These are phyloP conservation scores for Monochamus saltuarius DNA, from an alignment of 1,140 invertebrate species.

Conservation along the genomic window DNA sequence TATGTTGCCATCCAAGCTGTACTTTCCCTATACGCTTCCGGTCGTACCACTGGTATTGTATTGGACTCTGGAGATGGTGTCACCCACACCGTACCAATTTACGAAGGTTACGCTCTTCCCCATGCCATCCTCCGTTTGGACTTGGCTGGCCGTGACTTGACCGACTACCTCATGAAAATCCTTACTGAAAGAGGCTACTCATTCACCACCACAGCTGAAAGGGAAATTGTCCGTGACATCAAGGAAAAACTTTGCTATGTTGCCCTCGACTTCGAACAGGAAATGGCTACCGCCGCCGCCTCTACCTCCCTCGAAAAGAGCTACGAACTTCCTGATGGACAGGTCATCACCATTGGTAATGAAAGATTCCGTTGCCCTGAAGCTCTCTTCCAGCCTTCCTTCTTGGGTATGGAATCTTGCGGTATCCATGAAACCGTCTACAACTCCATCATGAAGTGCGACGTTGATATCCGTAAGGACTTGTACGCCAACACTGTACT, in stretches of 20 bases:
- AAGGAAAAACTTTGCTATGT: slow-evolving; percentile 93
- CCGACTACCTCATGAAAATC: slow-evolving; percentile 96
- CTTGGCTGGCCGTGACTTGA: slow-evolving; percentile 90
- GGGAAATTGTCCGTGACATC: slow-evolving; percentile 95
- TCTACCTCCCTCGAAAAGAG: slow-evolving; percentile 90
- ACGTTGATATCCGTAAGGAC: slow-evolving; percentile 91
- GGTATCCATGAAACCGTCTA: slow-evolving; percentile 94
- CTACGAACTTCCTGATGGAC: slow-evolving; percentile 92
- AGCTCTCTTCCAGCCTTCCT: slow-evolving; percentile 93
- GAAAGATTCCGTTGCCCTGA: slow-evolving; percentile 97
- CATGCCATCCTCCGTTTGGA: slow-evolving; percentile 87
- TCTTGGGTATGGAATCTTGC: slow-evolving; percentile 93
- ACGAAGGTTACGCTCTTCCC: slow-evolving; percentile 79
- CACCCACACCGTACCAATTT: slow-evolving; percentile 92
- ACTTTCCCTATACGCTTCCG: slow-evolving; percentile 87
- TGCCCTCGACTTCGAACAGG: slow-evolving; percentile 89
- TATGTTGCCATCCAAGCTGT: slow-evolving; percentile 92
- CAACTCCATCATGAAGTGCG: slow-evolving; percentile 97
- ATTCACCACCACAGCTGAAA: slow-evolving; percentile 94
- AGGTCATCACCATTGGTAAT: slow-evolving; percentile 95
- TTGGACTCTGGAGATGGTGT: slow-evolving; percentile 92
- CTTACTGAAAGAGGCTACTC: slow-evolving; percentile 94
- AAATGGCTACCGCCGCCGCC: slow-evolving; percentile 90
- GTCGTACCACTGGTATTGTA: slow-evolving; percentile 94
- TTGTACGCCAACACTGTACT: slow-evolving; percentile 94